Base-by-base conservation (phyloP, 2,113 vertebrate genomes). In the Neomonachus schauinslandi region DNA sequence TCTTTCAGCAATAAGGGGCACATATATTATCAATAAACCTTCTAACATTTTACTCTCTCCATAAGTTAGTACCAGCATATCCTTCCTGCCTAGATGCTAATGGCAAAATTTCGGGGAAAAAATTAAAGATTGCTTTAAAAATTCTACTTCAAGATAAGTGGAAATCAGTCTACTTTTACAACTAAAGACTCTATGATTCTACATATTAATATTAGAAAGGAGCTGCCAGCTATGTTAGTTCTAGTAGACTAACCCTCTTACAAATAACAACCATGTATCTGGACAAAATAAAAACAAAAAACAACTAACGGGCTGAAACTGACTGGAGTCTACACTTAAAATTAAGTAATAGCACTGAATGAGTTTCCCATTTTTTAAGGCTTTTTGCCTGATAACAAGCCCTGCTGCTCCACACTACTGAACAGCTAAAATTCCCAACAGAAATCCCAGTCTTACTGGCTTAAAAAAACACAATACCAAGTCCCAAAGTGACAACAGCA, bases 131-230 rank as follows among this genome's bases (percentile, higher is more conserved):
- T 63, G 57, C 42, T 90, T 89, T 46, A 81, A 96, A 95, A 94
- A 90, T 90, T 87, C 80, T 90, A 87, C 69, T 89, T 91, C 46
- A 57, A 90, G 36, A 16, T 93, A 95, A 82, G 19, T 89, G 31
- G 59, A 97, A 97, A 96, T 84, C 16, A 92, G 46, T 67, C 18
- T 31, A 51, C 77, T 93, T 96, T 59, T 59, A 89, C 22, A 80
- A 49, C 28, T 63, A 67, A 91, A 95, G 80, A 94, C 19, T 49
- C 33, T 46, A 36, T n/a, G 76, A 57, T 26, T 72, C 46, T 84
- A 82, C 11, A 79, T 77, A 88, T 74, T 92, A 96, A 71, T 61
- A 83, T 57, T 57, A 94, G 36, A 88, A 91, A 94, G 51, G 33
- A 77, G 59, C 4, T 55, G 53, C 69, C 21, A 91, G 31, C 26